Percentiles rank a stretch among this genome's conserved stretches.
phyloP scores from a whole-genome alignment of 1,140 invertebrate species.

The Lethocerus indicus region DNA sequence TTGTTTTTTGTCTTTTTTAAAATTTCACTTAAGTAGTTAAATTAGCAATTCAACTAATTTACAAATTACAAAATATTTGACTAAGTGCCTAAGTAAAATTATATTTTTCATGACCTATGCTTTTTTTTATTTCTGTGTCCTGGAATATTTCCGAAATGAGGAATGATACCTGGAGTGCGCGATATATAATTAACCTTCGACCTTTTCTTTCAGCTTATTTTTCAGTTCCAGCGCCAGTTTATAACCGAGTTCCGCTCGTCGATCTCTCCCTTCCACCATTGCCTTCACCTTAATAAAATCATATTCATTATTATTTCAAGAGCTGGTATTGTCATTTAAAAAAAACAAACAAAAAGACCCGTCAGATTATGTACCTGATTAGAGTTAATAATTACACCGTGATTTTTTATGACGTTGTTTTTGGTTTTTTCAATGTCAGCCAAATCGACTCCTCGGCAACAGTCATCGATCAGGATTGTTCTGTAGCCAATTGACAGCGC shows the following conservation, averaged over 20 bases:
- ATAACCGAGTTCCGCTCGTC: slow-evolving; percentile 70
- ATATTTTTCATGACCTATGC: too few species aligned
- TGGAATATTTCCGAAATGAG: too few species aligned
- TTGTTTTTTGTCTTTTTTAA: too few species aligned
- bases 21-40: too few species aligned
- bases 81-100: too few species aligned
- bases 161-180: too few species aligned
- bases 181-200: slow-evolving; percentile 3
- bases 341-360: not conserved
- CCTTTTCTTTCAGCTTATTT: slow-evolving; percentile 21
- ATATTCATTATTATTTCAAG: too few species aligned
- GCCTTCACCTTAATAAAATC: slow-evolving; percentile 39
- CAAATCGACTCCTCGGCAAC: slow-evolving; percentile 69
- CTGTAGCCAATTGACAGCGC: slow-evolving; percentile 76
- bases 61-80: too few species aligned
- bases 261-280: slow-evolving; percentile 73
- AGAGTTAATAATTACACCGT: slow-evolving; percentile 65
- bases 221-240: slow-evolving; percentile 71
- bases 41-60: too few species aligned
- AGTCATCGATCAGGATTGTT: slow-evolving; percentile 80
- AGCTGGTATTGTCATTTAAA: not conserved
- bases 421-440: slow-evolving; percentile 71
- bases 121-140: too few species aligned
- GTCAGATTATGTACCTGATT: slow-evolving; percentile 27
- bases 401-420: slow-evolving; percentile 46